Base-by-base conservation (phyloP, 2,888 invertebrate genomes). In the Caenorhabditis macrosperma region DNA sequence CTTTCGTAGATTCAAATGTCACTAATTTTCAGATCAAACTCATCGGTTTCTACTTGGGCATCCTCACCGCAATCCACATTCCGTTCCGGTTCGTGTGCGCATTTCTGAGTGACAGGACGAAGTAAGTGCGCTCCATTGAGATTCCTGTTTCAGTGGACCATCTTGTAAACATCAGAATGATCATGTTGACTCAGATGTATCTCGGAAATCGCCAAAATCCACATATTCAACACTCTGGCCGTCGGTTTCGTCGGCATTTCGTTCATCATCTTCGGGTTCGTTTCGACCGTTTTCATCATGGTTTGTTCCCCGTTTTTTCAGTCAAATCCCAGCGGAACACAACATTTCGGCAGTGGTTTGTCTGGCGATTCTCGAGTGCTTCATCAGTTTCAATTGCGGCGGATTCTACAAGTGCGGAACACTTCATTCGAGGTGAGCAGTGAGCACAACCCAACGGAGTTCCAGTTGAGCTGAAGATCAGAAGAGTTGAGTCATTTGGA, bases 381-480 rank as follows among this genome's bases (percentile, higher is more conserved):
- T 82, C 52, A 86, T 84, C 33, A 78, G 78, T 68, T 78, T 85
- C 28, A 87, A 87, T 63, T 82, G 87, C 44, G 86, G 86, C 9
- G 87, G 87, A 22, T 87, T 87, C 67, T 87, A 87, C 64, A 87
- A 87, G 60, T 87, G 87, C 59, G 87, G 84, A 28, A 82, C 86
- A 0, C 67, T 87, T 24, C 82, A 85, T 50, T 67, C 85, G 26
- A 77, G 85, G 85, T 84, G n/a, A n/a, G n/a, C n/a, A n/a, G n/a
- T n/a, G n/a, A n/a, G n/a, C n/a, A n/a, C n/a, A n/a, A n/a, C n/a
- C n/a, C n/a, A n/a, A n/a, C n/a, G n/a, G n/a, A n/a, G n/a, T n/a
- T n/a, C n/a, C n/a, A n/a, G n/a, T n/a, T n/a, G n/a, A n/a, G n/a
- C n/a, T n/a, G n/a, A n/a, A n/a, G n/a, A n/a, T n/a, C n/a, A n/a